A percentile compares a stretch with the other conserved stretches of the same genome.
phyloP scores from a whole-genome alignment of 2,797 vertebrate genomes.

The Decapterus maruadsi region DNA sequence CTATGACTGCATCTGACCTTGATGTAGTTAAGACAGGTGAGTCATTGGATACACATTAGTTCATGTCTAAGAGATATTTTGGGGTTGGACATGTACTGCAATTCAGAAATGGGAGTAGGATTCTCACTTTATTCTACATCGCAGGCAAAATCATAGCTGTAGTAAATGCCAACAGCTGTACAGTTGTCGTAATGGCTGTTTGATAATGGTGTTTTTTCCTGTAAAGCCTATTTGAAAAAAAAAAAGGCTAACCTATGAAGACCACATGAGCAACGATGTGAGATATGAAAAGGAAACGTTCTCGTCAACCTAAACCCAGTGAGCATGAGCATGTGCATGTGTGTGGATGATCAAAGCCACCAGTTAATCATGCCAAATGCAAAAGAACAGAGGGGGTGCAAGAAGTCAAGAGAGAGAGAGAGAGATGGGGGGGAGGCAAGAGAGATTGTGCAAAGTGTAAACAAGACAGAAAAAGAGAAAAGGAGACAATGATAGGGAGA shows the following conservation, averaged over 20 bases:
- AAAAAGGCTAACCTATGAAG: conserved; percentile 34
- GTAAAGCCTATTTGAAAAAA: conserved; percentile 22
- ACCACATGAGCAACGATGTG: conserved; percentile 39
- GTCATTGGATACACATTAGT: too few species aligned
- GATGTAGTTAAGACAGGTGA: background rate
- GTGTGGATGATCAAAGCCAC: conserved; percentile 75
- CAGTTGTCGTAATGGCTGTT: conserved; percentile 2
- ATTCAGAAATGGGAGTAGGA: background rate
- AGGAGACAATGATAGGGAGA: conserved; percentile 52
- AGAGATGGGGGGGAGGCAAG: background rate
- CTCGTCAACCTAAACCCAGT: conserved; percentile 59
- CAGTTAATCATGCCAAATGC: conserved; percentile 74
- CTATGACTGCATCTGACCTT: conserved; percentile 5
- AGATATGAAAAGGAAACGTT: conserved; percentile 66
- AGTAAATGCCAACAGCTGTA: background rate
- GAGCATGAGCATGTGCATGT: conserved; percentile 38
- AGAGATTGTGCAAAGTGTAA: conserved; percentile 54
- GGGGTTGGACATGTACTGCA: background rate
- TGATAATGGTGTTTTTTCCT: conserved; percentile 9
- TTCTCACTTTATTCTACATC: conserved; percentile 5
- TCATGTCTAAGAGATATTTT: background rate
- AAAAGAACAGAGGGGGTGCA: conserved; percentile 58
- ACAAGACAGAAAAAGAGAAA: conserved; percentile 59
- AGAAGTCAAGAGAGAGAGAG: conserved; percentile 31
- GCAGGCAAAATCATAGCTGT: conserved; percentile 2